A percentile compares a stretch with the other conserved stretches of the same genome.
Conservation (phyloP, 2,797 vertebrate species). For the Muscicapa comitata region DNA sequence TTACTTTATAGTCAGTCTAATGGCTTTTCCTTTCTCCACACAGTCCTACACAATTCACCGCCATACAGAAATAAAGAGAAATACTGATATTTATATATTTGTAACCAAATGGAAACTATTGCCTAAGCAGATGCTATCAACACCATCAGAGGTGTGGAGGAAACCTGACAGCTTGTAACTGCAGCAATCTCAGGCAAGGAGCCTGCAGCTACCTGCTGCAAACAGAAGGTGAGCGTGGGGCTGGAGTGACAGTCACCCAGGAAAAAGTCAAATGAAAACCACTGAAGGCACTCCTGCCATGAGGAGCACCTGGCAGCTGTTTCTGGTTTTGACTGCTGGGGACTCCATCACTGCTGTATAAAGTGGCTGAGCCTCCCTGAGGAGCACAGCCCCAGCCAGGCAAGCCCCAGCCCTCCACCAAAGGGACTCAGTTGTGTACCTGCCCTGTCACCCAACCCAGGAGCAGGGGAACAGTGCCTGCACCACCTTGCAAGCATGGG, state of each 20-base stretch:
- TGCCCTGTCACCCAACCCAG: neutral
- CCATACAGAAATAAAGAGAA: constrained; percentile 49
- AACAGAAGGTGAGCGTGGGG: neutral
- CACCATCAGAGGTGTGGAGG: neutral
- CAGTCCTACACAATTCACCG: constrained; percentile 7
- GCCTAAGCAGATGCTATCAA: constrained; percentile 27
- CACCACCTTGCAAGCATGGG: accelerated
- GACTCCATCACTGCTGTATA: accelerated
- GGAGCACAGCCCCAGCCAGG: neutral
- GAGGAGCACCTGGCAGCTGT: neutral
- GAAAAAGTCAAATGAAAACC: neutral
- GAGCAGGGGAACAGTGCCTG: neutral
- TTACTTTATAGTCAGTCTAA: constrained; percentile 69
- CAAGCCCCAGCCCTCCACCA: neutral
- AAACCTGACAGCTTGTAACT: neutral
- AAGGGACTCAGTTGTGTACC: neutral
- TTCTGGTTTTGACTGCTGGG: accelerated
- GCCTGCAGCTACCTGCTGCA: neutral
- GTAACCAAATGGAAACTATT: constrained; percentile 52
- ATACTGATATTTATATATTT: constrained; percentile 38
- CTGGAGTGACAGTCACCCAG: neutral
- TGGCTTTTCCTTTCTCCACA: constrained; percentile 71
- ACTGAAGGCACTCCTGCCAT: neutral
- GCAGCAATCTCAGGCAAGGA: neutral
- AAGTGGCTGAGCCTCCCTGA: neutral